A percentile compares a stretch with the other conserved stretches of the same genome.
phyloP scores from a whole-genome alignment of 2,797 vertebrate genomes.

The Phoxinus dragarum region DNA sequence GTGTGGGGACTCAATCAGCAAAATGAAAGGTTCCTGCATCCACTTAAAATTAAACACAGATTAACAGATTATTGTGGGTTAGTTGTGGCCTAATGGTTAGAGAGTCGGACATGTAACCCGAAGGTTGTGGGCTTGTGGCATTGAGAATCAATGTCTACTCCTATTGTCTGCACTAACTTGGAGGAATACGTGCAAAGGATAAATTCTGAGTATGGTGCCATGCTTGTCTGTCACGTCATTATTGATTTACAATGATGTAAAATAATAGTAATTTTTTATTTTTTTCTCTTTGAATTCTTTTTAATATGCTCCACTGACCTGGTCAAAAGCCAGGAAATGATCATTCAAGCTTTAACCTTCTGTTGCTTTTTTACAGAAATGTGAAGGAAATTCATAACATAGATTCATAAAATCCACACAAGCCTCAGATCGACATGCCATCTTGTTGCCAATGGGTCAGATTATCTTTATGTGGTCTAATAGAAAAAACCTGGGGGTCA shows the following conservation, averaged over 20 bases:
- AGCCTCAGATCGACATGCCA: neutral
- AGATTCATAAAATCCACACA: neutral
- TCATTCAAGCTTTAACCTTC: neutral
- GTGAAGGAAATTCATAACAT: neutral
- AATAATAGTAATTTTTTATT: neutral
- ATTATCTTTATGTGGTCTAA: neutral
- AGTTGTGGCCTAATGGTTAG: no score
- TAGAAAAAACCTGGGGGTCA: neutral
- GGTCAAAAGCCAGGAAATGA: neutral
- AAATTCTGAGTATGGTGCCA: no score
- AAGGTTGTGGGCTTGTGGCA: no score
- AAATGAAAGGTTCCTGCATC: neutral
- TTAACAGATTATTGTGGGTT: no score
- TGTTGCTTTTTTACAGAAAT: neutral
- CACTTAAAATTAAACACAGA: neutral
- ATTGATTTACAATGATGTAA: neutral
- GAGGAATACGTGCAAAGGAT: no score
- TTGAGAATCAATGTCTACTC: no score
- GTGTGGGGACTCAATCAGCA: neutral
- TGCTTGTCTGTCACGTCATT: no score
- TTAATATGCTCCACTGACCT: neutral
- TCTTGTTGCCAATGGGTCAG: neutral
- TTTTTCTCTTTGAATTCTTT: neutral
- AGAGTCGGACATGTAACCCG: no score
- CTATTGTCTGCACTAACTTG: no score